A percentile compares a stretch with the other conserved stretches of the same genome.
These are phyloP conservation scores for Apis mellifera DNA, from an alignment of 1,140 invertebrate genomes.

Conservation along the genomic window Amel_HAv3.1 CM009933.2:6646001-6646500, in stretches of 20 bases:
- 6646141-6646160: conserved; percentile 19
- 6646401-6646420: too few relatives aligned
- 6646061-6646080: conserved; percentile 39
- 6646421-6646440: too few relatives aligned
- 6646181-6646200: conserved; percentile 6
- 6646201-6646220: not conserved
- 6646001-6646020: not conserved
- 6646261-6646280: not conserved
- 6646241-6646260: not conserved
- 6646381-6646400: too few relatives aligned
- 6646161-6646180: not conserved
- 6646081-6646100: conserved; percentile 52
- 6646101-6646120: conserved; percentile 52
- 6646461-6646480: too few relatives aligned
- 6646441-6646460: too few relatives aligned
- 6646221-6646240: not conserved
- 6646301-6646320: too few relatives aligned
- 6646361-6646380: too few relatives aligned
- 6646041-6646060: conserved; percentile 36
- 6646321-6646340: not conserved
- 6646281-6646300: too few relatives aligned
- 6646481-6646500: too few relatives aligned
- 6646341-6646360: too few relatives aligned
- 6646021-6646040: not conserved
- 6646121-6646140: conserved; percentile 47